Conservation (phyloP, 2,113 vertebrate genomes). For the Tautogolabrus adspersus region DNA sequence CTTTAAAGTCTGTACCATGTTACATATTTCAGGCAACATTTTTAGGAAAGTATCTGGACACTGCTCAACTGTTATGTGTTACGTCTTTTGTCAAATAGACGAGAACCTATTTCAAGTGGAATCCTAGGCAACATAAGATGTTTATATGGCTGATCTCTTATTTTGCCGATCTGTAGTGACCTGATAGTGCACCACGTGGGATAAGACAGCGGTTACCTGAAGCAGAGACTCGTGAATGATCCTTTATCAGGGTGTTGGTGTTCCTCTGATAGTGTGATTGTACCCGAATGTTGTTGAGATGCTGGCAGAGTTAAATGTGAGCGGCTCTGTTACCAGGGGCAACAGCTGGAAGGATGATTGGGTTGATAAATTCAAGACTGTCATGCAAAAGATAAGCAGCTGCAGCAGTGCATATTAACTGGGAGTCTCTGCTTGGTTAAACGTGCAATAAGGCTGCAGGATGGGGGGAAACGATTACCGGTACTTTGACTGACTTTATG, state of each 20-base stretch:
- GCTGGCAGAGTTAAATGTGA: background rate
- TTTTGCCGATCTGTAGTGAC: background rate
- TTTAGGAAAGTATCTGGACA: background rate
- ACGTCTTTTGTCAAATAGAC: background rate
- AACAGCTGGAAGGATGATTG: background rate
- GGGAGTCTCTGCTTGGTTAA: no score
- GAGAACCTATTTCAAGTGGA: background rate
- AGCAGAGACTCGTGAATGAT: conserved; percentile 5
- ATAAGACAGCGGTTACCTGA: background rate
- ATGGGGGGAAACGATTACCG: no score
- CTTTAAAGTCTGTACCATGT: no score
- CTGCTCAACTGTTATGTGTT: no score
- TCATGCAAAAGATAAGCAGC: background rate
- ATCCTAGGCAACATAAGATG: no score
- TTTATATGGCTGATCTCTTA: background rate
- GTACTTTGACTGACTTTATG: no score
- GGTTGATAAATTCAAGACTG: background rate
- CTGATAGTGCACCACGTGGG: background rate
- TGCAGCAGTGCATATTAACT: no score
- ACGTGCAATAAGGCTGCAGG: background rate
- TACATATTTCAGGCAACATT: background rate
- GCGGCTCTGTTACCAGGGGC: background rate
- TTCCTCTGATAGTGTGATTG: background rate
- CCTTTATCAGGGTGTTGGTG: background rate
- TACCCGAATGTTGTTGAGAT: background rate